A percentile compares a stretch with the other conserved stretches of the same genome.
These are phyloP conservation scores for Nibea albiflora DNA, from an alignment of 2,113 vertebrate species.

Conservation along the genomic window DNA sequence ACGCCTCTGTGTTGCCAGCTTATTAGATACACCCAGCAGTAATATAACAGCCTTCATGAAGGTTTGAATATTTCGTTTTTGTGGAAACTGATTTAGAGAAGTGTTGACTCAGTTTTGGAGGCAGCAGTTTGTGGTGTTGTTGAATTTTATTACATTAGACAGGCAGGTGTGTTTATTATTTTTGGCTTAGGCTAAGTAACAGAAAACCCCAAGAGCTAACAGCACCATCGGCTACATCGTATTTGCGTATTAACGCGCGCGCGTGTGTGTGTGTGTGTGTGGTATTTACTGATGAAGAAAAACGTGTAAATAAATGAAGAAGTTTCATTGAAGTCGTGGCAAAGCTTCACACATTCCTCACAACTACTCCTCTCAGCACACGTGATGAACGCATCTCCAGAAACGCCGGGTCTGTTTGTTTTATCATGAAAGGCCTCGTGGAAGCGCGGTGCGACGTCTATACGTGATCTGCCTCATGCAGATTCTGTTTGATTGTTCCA, in stretches of 20 bases:
- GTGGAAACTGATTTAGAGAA: not conserved
- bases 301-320: not conserved
- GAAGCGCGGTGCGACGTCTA: constrained; percentile 2
- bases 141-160: not conserved
- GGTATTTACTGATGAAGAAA: not conserved
- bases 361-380: not conserved
- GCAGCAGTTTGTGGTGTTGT: not conserved
- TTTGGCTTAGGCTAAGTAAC: not conserved
- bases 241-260: not conserved
- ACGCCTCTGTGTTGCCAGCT: not conserved
- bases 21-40: not conserved
- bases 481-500: constrained; percentile 57
- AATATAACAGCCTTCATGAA: not conserved
- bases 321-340: not conserved
- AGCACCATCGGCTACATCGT: not conserved
- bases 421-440: constrained; percentile 22
- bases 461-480: constrained; percentile 30
- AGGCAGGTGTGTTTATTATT: not conserved
- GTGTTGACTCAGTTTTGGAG: not conserved
- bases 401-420: not conserved
- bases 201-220: not conserved
- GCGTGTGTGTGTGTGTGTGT: too few species aligned
- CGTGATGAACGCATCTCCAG: not conserved
- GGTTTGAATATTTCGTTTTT: not conserved
- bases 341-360: not conserved